phyloP scores from a whole-genome alignment of 2,888 invertebrate species.

The Branchellion lobata region DNA sequence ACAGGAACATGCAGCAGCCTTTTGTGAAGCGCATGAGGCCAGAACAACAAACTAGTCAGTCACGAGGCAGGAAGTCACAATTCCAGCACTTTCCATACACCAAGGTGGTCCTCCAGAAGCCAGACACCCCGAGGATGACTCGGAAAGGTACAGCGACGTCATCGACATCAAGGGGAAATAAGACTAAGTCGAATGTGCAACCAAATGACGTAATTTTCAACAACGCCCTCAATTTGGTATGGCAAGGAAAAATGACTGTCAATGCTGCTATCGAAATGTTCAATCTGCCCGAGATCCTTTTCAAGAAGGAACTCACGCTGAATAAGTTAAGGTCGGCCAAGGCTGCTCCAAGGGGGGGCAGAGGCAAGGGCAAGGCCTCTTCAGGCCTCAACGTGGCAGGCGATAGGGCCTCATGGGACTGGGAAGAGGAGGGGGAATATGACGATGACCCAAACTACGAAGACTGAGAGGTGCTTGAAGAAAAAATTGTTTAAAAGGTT shows the following conservation, averaged over 20 bases:
- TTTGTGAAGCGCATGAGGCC: neutral
- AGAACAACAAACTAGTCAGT: neutral
- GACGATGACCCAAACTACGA: too few relatives aligned
- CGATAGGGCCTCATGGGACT: neutral
- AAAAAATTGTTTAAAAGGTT: too few relatives aligned
- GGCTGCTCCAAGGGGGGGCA: too few relatives aligned
- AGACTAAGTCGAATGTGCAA: neutral
- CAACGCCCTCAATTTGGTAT: slow-evolving; percentile 2
- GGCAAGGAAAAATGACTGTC: neutral
- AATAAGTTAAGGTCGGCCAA: neutral
- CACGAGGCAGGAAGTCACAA: neutral
- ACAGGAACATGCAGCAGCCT: neutral
- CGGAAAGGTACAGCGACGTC: neutral
- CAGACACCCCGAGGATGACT: neutral
- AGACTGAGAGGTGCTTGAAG: too few relatives aligned
- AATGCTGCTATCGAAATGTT: neutral
- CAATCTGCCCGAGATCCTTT: neutral
- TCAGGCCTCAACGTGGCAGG: neutral
- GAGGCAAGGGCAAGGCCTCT: neutral
- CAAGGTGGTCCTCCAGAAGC: neutral
- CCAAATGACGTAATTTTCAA: neutral
- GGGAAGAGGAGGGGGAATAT: neutral
- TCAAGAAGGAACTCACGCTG: neutral
- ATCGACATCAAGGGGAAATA: neutral
- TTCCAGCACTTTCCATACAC: neutral